Conservation (phyloP, 2,113 vertebrate genomes). For the Amblyopsis rosae region DNA sequence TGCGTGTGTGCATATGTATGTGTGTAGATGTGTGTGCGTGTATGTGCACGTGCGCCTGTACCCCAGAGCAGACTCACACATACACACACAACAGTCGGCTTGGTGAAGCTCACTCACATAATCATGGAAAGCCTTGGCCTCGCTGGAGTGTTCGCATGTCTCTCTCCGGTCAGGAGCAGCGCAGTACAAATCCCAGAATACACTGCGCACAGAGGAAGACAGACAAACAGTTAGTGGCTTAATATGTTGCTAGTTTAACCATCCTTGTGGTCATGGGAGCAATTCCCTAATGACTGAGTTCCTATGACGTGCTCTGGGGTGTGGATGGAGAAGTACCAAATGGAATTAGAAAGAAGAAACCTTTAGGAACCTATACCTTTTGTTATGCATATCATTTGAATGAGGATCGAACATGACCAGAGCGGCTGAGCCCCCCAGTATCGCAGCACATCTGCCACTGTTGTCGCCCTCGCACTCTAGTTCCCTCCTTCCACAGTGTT, state of each 20-base stretch:
- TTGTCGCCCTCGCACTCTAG: too few species aligned
- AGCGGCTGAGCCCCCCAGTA: too few species aligned
- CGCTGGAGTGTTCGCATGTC: conserved; percentile 88
- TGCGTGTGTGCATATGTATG: neutral
- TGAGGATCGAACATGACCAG: too few species aligned
- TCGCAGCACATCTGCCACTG: too few species aligned
- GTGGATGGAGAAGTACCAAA: neutral
- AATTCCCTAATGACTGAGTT: neutral
- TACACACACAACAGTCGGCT: conserved; percentile 13
- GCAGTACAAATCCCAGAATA: conserved; percentile 94
- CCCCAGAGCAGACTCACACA: too few species aligned
- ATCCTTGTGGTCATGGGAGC: conserved; percentile 1
- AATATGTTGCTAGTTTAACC: neutral
- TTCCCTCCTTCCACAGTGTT: neutral
- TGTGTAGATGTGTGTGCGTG: neutral
- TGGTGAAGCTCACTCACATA: conserved; percentile 81
- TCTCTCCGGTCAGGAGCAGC: conserved; percentile 89
- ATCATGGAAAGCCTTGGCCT: conserved; percentile 90
- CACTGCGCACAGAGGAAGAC: conserved; percentile 72
- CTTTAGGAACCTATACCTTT: too few species aligned
- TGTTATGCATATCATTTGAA: too few species aligned
- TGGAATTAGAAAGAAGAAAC: too few species aligned
- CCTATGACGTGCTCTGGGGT: neutral
- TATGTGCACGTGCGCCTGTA: neutral
- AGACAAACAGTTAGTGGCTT: conserved; percentile 55